phyloP scores from a whole-genome alignment of 2,113 vertebrate genomes.

The Trinectes maculatus region DNA sequence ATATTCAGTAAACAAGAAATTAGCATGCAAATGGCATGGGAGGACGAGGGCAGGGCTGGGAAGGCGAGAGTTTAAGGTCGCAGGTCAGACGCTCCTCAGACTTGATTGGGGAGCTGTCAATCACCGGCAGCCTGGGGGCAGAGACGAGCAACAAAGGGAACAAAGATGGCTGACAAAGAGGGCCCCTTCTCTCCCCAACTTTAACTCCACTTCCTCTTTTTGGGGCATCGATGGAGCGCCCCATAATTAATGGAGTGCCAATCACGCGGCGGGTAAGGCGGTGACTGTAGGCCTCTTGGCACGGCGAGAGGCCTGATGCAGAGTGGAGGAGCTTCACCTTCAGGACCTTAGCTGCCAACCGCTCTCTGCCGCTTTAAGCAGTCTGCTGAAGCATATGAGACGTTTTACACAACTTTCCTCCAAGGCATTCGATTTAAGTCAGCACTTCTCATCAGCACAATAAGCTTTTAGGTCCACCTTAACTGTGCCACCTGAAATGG shows the following conservation, averaged over 20 bases:
- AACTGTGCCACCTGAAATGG: conserved; percentile 44
- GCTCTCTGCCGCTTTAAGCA: conserved; percentile 11
- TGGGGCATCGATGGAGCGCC: conserved; percentile 41
- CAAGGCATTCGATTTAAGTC: conserved; percentile 22
- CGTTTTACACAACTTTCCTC: conserved; percentile 12
- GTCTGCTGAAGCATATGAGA: conserved; percentile 20
- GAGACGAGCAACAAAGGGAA: conserved; percentile 70
- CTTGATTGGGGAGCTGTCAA: conserved; percentile 82
- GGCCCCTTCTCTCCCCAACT: conserved; percentile 61
- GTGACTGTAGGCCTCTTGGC: conserved; percentile 71
- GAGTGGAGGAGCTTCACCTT: conserved; percentile 58
- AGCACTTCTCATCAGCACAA: conserved; percentile 40
- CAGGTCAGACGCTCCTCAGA: conserved; percentile 78
- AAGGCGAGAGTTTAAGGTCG: conserved; percentile 76
- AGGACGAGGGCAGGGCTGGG: conserved; percentile 75
- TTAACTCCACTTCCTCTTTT: conserved; percentile 78
- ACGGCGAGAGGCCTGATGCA: conserved; percentile 16
- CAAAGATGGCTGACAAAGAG: conserved; percentile 83
- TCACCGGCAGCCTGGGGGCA: conserved; percentile 72
- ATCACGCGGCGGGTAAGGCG: conserved; percentile 62
- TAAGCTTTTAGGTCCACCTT: conserved; percentile 46
- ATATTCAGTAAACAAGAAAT: conserved; percentile 86
- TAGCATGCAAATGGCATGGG: conserved; percentile 85
- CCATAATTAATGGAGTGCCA: conserved; percentile 77
- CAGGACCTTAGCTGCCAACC: conserved; percentile 39